phyloP scores from a whole-genome alignment of 2,888 invertebrate species.

The Autographa gamma region DNA sequence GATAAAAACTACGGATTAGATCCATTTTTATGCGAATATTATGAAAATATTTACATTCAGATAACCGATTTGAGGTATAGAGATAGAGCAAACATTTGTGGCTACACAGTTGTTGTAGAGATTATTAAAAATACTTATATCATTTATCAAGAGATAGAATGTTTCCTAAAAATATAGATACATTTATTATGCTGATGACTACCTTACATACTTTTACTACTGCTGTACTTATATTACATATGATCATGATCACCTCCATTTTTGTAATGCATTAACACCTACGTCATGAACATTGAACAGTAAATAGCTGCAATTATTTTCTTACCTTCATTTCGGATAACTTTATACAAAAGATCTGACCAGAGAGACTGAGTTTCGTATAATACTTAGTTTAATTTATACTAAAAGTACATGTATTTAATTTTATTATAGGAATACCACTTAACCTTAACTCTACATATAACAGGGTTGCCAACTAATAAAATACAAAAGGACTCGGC shows the following conservation, averaged over 20 bases:
- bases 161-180: neutral
- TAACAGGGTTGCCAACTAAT: too few relatives aligned
- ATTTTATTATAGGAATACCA: neutral
- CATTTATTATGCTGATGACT: neutral
- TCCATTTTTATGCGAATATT: slow-evolving; percentile 20
- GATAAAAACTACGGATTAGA: slow-evolving; percentile 30
- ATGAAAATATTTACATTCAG: slow-evolving; percentile 20
- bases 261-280: neutral
- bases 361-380: neutral
- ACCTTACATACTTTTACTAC: neutral
- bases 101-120: neutral
- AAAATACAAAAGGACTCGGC: too few relatives aligned
- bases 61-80: slow-evolving; percentile 27
- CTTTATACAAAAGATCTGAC: slow-evolving; percentile 2
- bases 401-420: neutral
- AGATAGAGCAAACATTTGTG: neutral
- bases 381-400: neutral
- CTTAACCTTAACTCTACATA: neutral
- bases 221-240: neutral
- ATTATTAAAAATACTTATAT: neutral
- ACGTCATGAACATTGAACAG: neutral
- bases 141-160: neutral
- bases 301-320: neutral
- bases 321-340: neutral
- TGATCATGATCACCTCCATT: neutral